Conservation (phyloP, 2,797 vertebrate genomes). For the Leucoraja ocellata region DNA sequence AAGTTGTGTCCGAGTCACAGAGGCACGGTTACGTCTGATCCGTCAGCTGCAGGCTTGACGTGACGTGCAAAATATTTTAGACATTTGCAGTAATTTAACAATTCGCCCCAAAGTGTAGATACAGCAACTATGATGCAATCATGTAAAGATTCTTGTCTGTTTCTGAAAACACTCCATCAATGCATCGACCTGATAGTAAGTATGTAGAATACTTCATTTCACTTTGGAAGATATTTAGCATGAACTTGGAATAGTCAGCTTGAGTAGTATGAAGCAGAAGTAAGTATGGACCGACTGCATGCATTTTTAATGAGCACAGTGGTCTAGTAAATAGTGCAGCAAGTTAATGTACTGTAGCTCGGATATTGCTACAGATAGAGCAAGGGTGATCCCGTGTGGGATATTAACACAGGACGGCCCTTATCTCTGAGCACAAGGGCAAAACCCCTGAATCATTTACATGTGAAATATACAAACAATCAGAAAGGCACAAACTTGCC, state of each 20-base stretch:
- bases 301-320: neutral
- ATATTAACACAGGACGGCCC: neutral
- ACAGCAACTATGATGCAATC: neutral
- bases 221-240: neutral
- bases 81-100: neutral
- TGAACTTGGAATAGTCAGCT: neutral
- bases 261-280: neutral
- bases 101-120: neutral
- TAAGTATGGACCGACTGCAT: neutral
- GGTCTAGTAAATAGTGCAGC: neutral
- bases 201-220: neutral
- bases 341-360: neutral
- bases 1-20: neutral
- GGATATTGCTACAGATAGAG: neutral
- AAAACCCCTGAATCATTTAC: conserved; percentile 47
- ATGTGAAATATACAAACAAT: conserved; percentile 84
- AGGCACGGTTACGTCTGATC: neutral
- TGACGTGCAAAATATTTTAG: conserved; percentile 14
- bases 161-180: neutral
- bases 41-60: neutral
- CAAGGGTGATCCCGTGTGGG: neutral
- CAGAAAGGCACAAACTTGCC: conserved; percentile 11
- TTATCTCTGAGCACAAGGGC: neutral
- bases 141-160: neutral
- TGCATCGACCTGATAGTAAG: neutral